These are phyloP conservation scores for Synanthedon formicaeformis DNA, from an alignment of 2,888 invertebrate species.

Conservation along the genomic window DNA sequence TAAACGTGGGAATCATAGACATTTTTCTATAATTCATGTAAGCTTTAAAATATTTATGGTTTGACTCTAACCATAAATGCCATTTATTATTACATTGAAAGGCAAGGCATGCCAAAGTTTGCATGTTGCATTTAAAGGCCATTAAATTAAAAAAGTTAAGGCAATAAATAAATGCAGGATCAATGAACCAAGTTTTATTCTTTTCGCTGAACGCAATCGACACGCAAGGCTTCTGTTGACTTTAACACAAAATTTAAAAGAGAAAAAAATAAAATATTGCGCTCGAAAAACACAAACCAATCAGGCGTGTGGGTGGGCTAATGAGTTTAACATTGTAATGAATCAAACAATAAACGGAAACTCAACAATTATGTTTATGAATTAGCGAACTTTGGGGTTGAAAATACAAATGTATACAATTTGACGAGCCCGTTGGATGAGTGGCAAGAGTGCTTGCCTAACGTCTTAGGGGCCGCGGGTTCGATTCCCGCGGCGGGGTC, in stretches of 20 bases:
- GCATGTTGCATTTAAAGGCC: slow-evolving; percentile 1
- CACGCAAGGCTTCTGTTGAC: slow-evolving; percentile 13
- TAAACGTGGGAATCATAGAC: no score
- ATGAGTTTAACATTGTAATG: slow-evolving; percentile 4
- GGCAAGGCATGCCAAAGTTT: background rate
- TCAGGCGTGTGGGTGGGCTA: slow-evolving; percentile 4
- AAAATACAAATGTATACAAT: no score
- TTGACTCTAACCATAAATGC: no score
- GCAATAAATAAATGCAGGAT: slow-evolving; percentile 8
- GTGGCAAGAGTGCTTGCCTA: no score
- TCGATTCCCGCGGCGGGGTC: no score
- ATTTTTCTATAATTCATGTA: no score
- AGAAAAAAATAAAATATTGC: background rate
- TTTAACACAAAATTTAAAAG: slow-evolving; percentile 4
- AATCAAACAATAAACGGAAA: background rate
- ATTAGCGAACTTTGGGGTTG: no score
- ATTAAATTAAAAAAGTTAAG: slow-evolving; percentile 11
- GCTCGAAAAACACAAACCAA: background rate
- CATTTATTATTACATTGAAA: background rate
- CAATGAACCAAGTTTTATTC: slow-evolving; percentile 6
- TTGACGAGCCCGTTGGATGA: no score
- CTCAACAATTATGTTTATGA: no score
- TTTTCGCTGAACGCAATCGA: slow-evolving; percentile 4
- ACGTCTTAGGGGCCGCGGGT: no score
- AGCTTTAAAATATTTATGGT: no score